Base-by-base conservation (phyloP, 2,113 vertebrate genomes). In the Chaenocephalus aceratus region DNA sequence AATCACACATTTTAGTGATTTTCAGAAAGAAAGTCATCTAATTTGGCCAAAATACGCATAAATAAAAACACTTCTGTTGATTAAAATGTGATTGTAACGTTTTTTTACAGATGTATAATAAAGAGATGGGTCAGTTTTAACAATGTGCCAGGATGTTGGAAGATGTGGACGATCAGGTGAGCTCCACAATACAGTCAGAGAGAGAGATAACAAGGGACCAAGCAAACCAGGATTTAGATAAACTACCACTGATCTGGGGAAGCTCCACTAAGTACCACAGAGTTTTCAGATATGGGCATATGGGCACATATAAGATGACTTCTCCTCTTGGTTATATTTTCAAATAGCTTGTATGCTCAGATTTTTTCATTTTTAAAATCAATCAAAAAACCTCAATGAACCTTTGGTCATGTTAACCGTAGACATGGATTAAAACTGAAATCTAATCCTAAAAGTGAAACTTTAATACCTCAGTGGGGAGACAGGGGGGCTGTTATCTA, bases 201-300 rank as follows among this genome's bases (percentile, higher is more conserved):
- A 44, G 65, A 51, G 34, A 54, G 23, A 23, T 52, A 72, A 72
- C 56, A 51, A 2, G 7, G 15, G 41, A 65, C 26, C 69, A 57
- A 85, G 70, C 54, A n/a, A 51, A 23, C 51, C 11, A 76, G 45
- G 72, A 67, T 65, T 73, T 48, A 4, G 9, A 53, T 74, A 60
- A 62, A 66, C 58, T 70, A 15, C 6, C 34, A 23, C 64, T 21
- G 45, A 77, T 62, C 53, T 57, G 56, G 66, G 44, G 70, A 54
- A 74, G 62, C 45, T 48, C 48, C 34, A 62, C 52, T 18, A 34
- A 23, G 16, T 59, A 49, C 49, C 48, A 34, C 45, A 36, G 1
- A 61, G 48, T 16, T 72, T 72, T 21, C 48, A 56, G 16, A 34
- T 61, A 65, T 30, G 52, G 46, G 21, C 4, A 62, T 2, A 46